Evolutionary conservation across 2,113 vertebrate genomes (phyloP).

Genomic region (Leucosticte australis): DNA sequence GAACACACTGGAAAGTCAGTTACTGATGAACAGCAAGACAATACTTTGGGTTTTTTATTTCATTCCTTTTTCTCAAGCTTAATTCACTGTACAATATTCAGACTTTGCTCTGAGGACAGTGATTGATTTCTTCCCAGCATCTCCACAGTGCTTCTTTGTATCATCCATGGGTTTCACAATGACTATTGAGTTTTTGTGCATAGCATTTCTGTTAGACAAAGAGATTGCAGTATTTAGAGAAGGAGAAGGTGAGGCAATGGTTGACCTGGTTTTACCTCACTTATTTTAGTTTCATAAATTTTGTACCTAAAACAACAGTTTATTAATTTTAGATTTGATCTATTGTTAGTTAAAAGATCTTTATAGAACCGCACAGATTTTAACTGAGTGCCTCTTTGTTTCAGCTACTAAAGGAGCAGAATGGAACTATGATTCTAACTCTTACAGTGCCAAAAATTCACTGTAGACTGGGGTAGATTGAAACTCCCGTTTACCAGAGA

Average conservation of each 20-base stretch:
- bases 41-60: background rate
- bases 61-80: background rate
- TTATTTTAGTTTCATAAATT: background rate
- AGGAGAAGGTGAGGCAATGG: background rate
- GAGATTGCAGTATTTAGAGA: background rate
- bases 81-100: background rate
- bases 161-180: background rate
- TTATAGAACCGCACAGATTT: background rate
- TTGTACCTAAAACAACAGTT: background rate
- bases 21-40: background rate
- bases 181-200: background rate
- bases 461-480: background rate
- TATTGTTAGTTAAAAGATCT: background rate
- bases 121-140: conserved; percentile 17
- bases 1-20: background rate
- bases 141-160: background rate
- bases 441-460: background rate
- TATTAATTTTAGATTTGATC: background rate
- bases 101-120: background rate
- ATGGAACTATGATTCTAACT: background rate
- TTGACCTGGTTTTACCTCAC: background rate
- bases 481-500: background rate
- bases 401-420: background rate
- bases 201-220: background rate
- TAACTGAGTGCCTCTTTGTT: background rate